These are phyloP conservation scores for Leptocoma aspasia DNA, from an alignment of 2,113 vertebrate genomes.

Conservation along the genomic window DNA sequence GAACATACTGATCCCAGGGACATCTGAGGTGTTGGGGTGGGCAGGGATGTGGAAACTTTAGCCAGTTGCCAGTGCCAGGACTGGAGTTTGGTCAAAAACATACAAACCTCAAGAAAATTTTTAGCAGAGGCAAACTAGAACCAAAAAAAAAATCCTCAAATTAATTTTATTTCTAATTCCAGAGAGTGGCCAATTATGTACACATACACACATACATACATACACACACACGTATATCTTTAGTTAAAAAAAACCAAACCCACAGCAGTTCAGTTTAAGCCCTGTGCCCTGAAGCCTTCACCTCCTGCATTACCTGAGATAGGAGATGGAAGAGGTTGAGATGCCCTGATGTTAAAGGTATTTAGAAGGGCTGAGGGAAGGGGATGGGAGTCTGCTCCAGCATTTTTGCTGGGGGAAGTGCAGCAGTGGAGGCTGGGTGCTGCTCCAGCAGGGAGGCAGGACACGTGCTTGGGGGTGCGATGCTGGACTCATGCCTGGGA, in stretches of 20 bases:
- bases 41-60: background rate
- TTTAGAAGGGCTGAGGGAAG: background rate
- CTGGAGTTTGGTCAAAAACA: background rate
- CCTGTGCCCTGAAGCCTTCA: background rate
- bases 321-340: background rate
- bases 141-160: background rate
- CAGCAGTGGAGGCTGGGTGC: background rate
- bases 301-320: background rate
- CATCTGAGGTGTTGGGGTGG: background rate
- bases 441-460: slow-evolving; percentile 5
- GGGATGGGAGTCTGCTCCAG: background rate
- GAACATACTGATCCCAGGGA: fast-evolving
- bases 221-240: background rate
- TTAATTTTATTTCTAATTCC: slow-evolving; percentile 36
- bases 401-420: background rate
- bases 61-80: background rate
- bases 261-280: background rate
- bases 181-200: background rate
- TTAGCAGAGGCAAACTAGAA: background rate
- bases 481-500: slow-evolving; percentile 32
- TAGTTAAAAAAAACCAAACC: background rate
- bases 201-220: background rate
- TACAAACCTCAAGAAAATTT: background rate
- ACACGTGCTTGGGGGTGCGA: background rate
- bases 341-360: background rate